A percentile compares a stretch with the other conserved stretches of the same genome.
phyloP scores from a whole-genome alignment of 2,888 invertebrate genomes.

The Trichogramma dendrolimi region DNA sequence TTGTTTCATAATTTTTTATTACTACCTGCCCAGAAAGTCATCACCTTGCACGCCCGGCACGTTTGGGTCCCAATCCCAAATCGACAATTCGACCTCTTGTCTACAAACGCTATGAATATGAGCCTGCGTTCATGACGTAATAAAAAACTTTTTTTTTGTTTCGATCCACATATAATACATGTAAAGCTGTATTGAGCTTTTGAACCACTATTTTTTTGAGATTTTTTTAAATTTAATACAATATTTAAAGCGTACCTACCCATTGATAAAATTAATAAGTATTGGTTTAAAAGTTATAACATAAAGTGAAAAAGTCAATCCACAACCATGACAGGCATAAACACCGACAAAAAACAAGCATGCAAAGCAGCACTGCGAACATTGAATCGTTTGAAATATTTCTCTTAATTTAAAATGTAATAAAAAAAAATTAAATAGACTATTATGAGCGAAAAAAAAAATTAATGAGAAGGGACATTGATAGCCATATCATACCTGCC shows the following conservation, averaged over 20 bases:
- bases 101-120: conserved; percentile 70
- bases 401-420: neutral
- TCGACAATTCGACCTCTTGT: conserved; percentile 69
- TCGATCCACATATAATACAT: conserved; percentile 18
- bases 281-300: no score
- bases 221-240: no score
- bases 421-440: neutral
- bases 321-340: neutral
- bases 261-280: no score
- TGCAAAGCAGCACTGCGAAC: conserved; percentile 17
- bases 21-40: conserved; percentile 80
- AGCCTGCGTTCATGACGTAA: conserved; percentile 52
- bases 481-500: conserved; percentile 67
- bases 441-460: conserved; percentile 2
- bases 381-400: neutral
- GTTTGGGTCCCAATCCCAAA: conserved; percentile 82
- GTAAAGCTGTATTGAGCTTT: neutral
- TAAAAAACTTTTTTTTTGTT: conserved; percentile 5
- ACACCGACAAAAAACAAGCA: conserved; percentile 14
- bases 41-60: conserved; percentile 73
- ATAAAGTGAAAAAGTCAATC: no score
- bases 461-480: conserved; percentile 16
- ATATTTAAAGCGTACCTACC: no score
- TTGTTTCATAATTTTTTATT: conserved; percentile 19
- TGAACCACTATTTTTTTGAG: conserved; percentile 2